These are phyloP conservation scores for Hylaeus volcanicus DNA, from an alignment of 1,140 invertebrate species.

Conservation along the genomic window DNA sequence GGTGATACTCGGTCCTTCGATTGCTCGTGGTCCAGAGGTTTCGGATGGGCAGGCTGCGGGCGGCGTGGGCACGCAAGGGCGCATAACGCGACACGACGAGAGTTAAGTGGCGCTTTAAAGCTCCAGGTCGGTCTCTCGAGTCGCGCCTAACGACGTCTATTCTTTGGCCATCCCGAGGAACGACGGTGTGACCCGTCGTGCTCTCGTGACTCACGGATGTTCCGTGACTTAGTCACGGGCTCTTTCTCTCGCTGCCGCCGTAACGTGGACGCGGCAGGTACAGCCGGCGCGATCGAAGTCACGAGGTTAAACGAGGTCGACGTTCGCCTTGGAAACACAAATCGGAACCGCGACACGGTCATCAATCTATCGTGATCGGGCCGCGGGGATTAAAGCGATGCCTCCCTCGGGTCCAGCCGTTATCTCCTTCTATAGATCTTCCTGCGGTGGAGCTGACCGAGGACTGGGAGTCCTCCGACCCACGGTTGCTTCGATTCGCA, in stretches of 20 bases:
- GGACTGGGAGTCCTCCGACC: no score
- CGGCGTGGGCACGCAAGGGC: background rate
- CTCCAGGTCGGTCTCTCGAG: background rate
- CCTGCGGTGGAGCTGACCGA: no score
- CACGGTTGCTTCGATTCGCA: no score
- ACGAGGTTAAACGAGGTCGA: conserved; percentile 36
- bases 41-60: background rate
- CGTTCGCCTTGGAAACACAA: conserved; percentile 18
- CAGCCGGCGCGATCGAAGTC: conserved; percentile 16
- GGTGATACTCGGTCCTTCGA: background rate
- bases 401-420: background rate
- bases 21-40: background rate
- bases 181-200: conserved; percentile 24
- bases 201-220: conserved; percentile 61
- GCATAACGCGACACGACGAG: conserved; percentile 8
- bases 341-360: background rate
- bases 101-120: conserved; percentile 31
- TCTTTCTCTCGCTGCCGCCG: background rate
- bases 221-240: conserved; percentile 57
- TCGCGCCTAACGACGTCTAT: conserved; percentile 61
- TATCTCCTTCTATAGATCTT: conserved; percentile 29
- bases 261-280: conserved; percentile 21
- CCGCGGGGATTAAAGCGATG: background rate
- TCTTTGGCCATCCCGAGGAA: conserved; percentile 46
- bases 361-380: conserved; percentile 29